Evolutionary conservation across 2,113 vertebrate genomes (phyloP).

Genomic region (Apaloderma vittatum): DNA sequence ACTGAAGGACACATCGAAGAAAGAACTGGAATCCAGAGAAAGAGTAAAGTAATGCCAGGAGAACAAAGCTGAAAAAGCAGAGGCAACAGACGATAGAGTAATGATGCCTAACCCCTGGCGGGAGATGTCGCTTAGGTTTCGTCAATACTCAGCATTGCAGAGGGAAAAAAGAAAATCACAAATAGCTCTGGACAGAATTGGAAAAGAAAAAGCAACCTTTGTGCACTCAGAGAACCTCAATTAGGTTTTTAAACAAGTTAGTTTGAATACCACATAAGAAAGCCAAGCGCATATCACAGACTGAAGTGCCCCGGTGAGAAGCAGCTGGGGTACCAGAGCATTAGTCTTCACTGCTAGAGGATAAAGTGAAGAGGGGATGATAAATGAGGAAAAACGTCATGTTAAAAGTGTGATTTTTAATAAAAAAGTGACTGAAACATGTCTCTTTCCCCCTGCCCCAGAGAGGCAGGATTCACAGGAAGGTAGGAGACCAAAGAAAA

Average conservation of each 20-base stretch:
- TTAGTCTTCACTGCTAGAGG: not conserved
- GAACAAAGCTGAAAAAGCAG: not conserved
- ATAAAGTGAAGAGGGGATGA: not conserved
- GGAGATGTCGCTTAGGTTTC: not conserved
- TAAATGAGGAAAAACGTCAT: not conserved
- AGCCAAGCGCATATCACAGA: not conserved
- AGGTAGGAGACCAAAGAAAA: not conserved
- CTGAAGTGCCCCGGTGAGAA: rapidly evolving
- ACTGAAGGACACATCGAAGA: not conserved
- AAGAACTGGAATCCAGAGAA: not conserved
- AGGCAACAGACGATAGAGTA: not conserved
- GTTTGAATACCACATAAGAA: not conserved
- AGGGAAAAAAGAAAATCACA: not conserved
- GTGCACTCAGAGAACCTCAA: not conserved
- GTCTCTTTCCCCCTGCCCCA: not conserved
- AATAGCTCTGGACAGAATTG: not conserved
- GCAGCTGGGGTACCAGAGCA: not conserved
- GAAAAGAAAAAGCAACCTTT: not conserved
- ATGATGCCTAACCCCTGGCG: not conserved
- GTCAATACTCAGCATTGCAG: not conserved
- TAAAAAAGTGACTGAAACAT: not conserved
- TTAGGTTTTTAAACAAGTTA: not conserved
- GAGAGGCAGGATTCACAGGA: not conserved
- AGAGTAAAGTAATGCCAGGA: not conserved
- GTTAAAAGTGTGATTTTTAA: not conserved